Evolutionary conservation across 2,888 invertebrate species (phyloP).

Genomic region (Diaphora mendica): DNA sequence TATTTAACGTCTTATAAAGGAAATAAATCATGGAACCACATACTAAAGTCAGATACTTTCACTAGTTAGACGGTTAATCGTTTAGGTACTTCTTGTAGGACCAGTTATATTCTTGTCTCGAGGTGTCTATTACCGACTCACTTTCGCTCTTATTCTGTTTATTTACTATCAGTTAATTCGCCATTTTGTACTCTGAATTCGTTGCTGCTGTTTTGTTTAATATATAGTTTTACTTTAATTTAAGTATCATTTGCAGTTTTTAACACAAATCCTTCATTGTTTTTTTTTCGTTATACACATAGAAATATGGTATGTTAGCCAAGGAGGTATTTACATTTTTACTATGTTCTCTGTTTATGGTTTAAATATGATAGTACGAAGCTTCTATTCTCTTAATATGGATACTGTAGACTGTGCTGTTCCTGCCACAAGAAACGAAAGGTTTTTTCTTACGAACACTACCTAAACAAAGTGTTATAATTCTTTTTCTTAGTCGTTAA

Average conservation of each 20-base stretch:
- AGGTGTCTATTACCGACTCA: neutral
- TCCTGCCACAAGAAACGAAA: no score
- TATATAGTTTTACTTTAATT: neutral
- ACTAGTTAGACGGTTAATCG: slow-evolving; percentile 21
- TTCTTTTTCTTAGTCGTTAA: no score
- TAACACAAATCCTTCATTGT: neutral
- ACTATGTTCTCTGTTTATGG: neutral
- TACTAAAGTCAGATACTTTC: slow-evolving; percentile 30
- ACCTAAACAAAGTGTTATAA: no score
- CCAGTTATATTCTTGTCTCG: slow-evolving; percentile 34
- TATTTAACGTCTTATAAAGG: neutral
- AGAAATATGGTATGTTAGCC: neutral
- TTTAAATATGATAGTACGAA: neutral
- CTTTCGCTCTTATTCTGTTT: slow-evolving; percentile 15
- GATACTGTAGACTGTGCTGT: no score
- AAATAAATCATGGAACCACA: slow-evolving; percentile 9
- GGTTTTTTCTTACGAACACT: no score
- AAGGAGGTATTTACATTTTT: neutral
- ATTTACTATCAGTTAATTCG: slow-evolving; percentile 3
- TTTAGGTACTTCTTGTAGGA: slow-evolving; percentile 41
- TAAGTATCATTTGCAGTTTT: neutral
- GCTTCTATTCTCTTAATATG: no score
- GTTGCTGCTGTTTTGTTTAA: neutral
- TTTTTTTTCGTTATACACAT: neutral
- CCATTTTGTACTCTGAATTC: neutral